A percentile compares a stretch with the other conserved stretches of the same genome.
These are phyloP conservation scores for Etheostoma cragini DNA, from an alignment of 2,113 vertebrate species.

Conservation along the genomic window DNA sequence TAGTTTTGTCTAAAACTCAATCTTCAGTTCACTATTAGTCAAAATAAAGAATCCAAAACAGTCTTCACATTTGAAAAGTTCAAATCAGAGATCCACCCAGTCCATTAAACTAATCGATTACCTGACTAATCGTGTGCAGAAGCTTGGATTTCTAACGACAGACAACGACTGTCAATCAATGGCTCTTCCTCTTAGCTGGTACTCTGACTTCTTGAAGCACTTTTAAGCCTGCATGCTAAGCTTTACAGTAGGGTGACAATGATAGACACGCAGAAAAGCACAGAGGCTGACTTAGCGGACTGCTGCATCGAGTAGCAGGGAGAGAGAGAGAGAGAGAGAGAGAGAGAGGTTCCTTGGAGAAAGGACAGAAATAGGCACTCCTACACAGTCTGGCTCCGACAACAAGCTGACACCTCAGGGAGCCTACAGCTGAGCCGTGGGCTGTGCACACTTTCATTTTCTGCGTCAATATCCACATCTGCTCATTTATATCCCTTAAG, in stretches of 20 bases:
- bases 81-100: background rate
- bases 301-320: conserved; percentile 3
- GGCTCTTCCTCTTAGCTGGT: conserved; percentile 25
- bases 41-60: background rate
- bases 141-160: conserved; percentile 6
- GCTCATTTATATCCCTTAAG: conserved; percentile 34
- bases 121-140: background rate
- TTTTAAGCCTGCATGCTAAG: conserved; percentile 22
- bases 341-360: conserved; percentile 49
- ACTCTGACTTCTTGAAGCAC: background rate
- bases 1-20: background rate
- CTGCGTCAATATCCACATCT: conserved; percentile 58
- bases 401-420: conserved; percentile 79
- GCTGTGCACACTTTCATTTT: conserved; percentile 64
- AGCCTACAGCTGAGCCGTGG: conserved; percentile 78
- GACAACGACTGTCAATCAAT: conserved; percentile 9
- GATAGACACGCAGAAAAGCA: conserved; percentile 28
- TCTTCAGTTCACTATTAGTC: background rate
- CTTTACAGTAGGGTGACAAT: conserved; percentile 16
- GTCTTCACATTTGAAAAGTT: background rate
- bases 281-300: conserved; percentile 35
- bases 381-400: conserved; percentile 82
- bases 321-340: background rate
- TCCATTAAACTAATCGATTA: background rate
- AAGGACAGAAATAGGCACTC: conserved; percentile 80